Base-by-base conservation (phyloP, 2,113 vertebrate species). In the Phyllostomus hastatus region DNA sequence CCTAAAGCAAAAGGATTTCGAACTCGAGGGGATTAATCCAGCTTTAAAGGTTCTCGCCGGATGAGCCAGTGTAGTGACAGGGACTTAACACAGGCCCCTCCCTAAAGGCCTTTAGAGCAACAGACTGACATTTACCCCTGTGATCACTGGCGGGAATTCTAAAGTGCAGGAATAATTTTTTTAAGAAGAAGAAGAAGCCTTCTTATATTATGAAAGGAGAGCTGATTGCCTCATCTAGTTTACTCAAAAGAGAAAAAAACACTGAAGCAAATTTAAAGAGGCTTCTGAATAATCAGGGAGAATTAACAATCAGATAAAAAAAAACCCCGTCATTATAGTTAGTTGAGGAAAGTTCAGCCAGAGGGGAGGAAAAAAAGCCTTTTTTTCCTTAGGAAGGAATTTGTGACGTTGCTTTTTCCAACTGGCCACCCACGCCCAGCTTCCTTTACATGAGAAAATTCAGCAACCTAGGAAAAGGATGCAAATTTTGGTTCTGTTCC, bases 141-240 rank as follows among this genome's bases (percentile, higher is more conserved):
- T 15, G 83, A 93, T 88, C 81, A 52, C 72, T 81, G 48, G 69
- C 57, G 70, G 70, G 91, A 85, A 95, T 54, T 57, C 66, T 17
- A 14, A 54, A 7, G 16, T 43, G 82, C 11, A 66, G 22, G 28
- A 28, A 1, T 69, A 24, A 6, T 79, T 31, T 54, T 35, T 59
- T 41, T 10, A 84, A 57, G 24, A 54, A 94, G 80, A 16, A 41
- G 67, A 33, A 54, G 35, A 66, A 52, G 10, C 9, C 69, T 95
- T 61, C 50, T 84, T 90, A 72, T 46, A 67, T 93, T 89, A 96
- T 93, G 95, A 94, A 97, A 96, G 86, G 82, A 57, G 73, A 46
- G 64, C 79, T 91, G 95, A 96, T 94, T 93, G 93, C 86, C 50
- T 84, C 73, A 46, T 61, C 28, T 57, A 79, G 75, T 79, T 83